Base-by-base conservation (phyloP, 2,888 invertebrate species). In the Mellilla xanthometata region DNA sequence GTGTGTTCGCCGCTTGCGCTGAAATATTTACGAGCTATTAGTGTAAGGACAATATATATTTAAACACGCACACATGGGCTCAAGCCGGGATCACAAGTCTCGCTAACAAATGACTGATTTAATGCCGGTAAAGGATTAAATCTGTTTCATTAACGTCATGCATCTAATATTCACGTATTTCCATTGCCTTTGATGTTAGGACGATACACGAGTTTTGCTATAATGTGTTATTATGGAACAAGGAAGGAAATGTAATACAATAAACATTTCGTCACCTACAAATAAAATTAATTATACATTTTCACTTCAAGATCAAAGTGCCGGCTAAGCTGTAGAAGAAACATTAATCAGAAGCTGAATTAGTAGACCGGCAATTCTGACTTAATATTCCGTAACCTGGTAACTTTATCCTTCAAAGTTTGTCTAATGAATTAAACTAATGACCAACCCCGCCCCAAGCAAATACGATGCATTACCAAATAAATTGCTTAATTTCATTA, bases 1-100 rank as follows among this genome's bases (percentile, higher is more conserved):
- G 76, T 52, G 76, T 74, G 76, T 73, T 72, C 68, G 65, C 59
- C 58, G 65, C 64, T 58, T 54, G 60, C 72, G 83, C 72, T 85
- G 87, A 89, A 81, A 81, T 88, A 87, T 88, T 88, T 87, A 89
- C 83, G 86, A 83, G 76, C 82, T 84, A 88, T 87, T 82, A 84
- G 80, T 72, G 71, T 76, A 78, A 77, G 78, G 81, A 80, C 70
- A 65, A 83, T 80, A 51, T 44, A 50, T 50, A 41, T 43, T 47
- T 72, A 70, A 57, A 49, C 41, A 48, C 52, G 51, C 38, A 58
- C 56, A 55, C 41, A 24, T 24, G 24, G 4, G 24, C 4, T 7
- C 24, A 8, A 24, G 40, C 42, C 65, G 65, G 65, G 68, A 74
- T 73, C 71, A 70, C 62, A 68, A 59, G 56, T 62, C 59, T 72